Evolutionary conservation across 1,140 invertebrate species (phyloP).

Genomic region (Mylabris phalerata): DNA sequence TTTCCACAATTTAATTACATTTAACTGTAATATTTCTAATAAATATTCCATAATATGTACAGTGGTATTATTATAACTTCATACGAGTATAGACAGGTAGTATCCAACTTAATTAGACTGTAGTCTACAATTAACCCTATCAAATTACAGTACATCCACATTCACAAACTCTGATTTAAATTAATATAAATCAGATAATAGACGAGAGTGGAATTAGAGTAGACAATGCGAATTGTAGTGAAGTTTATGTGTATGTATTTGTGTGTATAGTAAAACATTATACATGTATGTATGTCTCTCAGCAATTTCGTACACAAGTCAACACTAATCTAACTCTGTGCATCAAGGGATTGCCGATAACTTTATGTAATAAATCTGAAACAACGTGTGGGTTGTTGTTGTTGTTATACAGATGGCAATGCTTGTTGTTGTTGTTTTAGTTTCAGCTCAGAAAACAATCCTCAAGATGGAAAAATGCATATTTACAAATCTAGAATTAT

Average conservation of each 20-base stretch:
- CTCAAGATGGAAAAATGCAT: background rate
- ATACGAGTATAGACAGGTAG: constrained; percentile 1
- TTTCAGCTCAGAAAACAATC: too few relatives aligned
- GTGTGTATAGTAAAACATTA: background rate
- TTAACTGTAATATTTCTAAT: too few relatives aligned
- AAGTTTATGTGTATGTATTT: background rate
- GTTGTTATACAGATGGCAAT: too few relatives aligned
- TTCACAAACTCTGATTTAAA: constrained; percentile 8
- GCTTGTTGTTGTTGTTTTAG: too few relatives aligned
- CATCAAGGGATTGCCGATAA: constrained; percentile 3
- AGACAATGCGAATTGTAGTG: background rate
- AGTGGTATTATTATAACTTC: too few relatives aligned
- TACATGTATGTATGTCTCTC: constrained; percentile 3
- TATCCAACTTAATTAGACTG: constrained; percentile 11
- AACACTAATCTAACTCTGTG: background rate
- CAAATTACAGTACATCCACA: constrained; percentile 5
- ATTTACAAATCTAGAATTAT: constrained; percentile 13
- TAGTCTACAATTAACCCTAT: constrained; percentile 9
- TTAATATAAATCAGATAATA: constrained; percentile 11
- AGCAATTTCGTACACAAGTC: constrained; percentile 1
- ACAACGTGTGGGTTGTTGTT: background rate
- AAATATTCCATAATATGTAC: too few relatives aligned
- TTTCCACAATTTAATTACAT: too few relatives aligned
- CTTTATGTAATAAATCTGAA: constrained; percentile 3
- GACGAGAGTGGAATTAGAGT: constrained; percentile 3